Evolutionary conservation across 2,888 invertebrate genomes (phyloP).

Genomic region (Ennomos erosarius): DNA sequence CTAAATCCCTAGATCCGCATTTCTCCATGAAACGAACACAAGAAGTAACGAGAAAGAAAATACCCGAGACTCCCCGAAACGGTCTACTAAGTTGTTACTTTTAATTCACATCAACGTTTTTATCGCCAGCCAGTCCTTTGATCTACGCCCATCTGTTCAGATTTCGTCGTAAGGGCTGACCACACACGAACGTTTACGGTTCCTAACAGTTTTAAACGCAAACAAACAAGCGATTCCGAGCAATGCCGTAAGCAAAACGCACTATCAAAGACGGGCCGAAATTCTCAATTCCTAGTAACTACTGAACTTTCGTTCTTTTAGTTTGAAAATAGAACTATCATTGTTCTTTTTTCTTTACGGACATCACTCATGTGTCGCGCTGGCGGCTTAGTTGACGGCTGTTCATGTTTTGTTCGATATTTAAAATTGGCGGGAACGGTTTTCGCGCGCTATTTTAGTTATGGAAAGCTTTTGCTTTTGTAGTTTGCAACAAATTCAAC

Average conservation of each 20-base stretch:
- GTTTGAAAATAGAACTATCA: constrained; percentile 53
- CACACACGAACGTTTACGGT: constrained; percentile 84
- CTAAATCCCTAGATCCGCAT: constrained; percentile 11
- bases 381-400: constrained; percentile 22
- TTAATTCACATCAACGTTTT: constrained; percentile 80
- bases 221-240: constrained; percentile 82
- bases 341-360: constrained; percentile 40
- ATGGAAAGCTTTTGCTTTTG: no score
- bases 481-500: no score
- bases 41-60: constrained; percentile 23
- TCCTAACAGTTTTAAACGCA: constrained; percentile 81
- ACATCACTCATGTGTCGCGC: constrained; percentile 27
- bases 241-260: constrained; percentile 67
- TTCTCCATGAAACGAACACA: constrained; percentile 8
- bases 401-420: constrained; percentile 15
- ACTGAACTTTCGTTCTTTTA: constrained; percentile 33
- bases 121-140: constrained; percentile 77
- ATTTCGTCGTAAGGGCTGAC: constrained; percentile 84
- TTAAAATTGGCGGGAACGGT: constrained; percentile 21
- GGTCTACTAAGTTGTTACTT: constrained; percentile 75
- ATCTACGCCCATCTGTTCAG: constrained; percentile 81
- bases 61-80: constrained; percentile 34
- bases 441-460: not conserved
- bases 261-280: constrained; percentile 78
- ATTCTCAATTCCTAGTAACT: constrained; percentile 70